These are phyloP conservation scores for Agriopis leucophaearia DNA, from an alignment of 2,888 invertebrate species.

Conservation along the genomic window DNA sequence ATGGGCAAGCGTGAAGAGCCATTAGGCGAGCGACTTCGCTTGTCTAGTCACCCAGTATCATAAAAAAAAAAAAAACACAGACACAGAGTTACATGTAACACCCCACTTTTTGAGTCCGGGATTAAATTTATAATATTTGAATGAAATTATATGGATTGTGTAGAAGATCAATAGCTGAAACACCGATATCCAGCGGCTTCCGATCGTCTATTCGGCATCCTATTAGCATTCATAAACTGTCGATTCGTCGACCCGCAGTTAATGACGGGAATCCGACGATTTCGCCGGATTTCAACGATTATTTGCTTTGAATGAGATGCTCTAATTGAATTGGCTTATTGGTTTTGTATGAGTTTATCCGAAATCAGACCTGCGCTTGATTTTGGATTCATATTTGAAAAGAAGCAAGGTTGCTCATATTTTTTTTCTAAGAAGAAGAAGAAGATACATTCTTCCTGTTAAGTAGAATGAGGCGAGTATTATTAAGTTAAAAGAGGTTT, in stretches of 20 bases:
- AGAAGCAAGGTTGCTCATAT: no score
- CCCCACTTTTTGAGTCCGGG: no score
- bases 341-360: constrained; percentile 20
- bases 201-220: constrained; percentile 18
- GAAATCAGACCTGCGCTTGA: background rate
- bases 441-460: no score
- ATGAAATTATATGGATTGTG: background rate
- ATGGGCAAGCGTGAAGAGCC: no score
- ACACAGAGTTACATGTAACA: no score
- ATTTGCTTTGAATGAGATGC: constrained; percentile 22
- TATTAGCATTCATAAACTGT: constrained; percentile 36
- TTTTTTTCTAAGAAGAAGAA: no score
- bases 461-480: no score
- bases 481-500: background rate
- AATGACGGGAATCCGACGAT: constrained; percentile 26
- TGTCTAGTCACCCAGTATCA: no score
- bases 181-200: background rate
- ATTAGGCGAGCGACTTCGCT: no score
- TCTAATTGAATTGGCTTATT: constrained; percentile 24
- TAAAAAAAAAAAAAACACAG: no score
- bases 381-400: background rate
- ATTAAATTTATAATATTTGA: background rate
- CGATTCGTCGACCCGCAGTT: constrained; percentile 28
- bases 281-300: constrained; percentile 16
- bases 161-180: background rate